phyloP scores from a whole-genome alignment of 2,888 invertebrate genomes.

The Eulithis testata region DNA sequence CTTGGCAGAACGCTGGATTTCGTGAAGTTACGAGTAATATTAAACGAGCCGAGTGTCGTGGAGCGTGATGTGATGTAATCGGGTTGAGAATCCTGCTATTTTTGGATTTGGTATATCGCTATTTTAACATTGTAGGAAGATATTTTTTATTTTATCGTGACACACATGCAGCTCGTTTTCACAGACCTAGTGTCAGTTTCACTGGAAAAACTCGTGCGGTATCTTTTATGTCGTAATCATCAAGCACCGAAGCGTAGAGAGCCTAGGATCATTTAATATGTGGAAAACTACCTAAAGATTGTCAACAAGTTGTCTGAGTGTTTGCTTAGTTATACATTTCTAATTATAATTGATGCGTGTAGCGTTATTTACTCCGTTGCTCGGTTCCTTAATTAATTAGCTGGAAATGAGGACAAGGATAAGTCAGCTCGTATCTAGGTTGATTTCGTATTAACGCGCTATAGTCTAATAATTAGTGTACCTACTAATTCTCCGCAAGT shows the following conservation, averaged over 20 bases:
- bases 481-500: too few species aligned
- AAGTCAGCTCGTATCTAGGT: conserved; percentile 13
- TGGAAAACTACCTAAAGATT: too few species aligned
- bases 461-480: background rate
- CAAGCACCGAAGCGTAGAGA: too few species aligned
- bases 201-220: background rate
- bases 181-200: conserved; percentile 9
- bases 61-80: conserved; percentile 74
- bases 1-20: conserved; percentile 70
- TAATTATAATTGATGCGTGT: conserved; percentile 34
- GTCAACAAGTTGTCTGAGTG: background rate
- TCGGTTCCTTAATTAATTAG: conserved; percentile 61
- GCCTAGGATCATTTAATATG: too few species aligned
- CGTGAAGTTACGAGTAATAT: conserved; percentile 65
- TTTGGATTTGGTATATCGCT: conserved; percentile 65
- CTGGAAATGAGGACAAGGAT: conserved; percentile 53
- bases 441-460: conserved; percentile 5
- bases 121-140: conserved; percentile 62
- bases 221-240: too few species aligned
- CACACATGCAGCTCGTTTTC: conserved; percentile 15
- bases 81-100: conserved; percentile 69
- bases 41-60: conserved; percentile 64
- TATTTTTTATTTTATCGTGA: conserved; percentile 18
- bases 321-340: conserved; percentile 9
- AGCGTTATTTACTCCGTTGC: conserved; percentile 50